Percentiles rank a stretch among this genome's conserved stretches.
These are phyloP conservation scores for Drosophila mauritiana DNA, from an alignment of 1,140 invertebrate species.

Conservation along the genomic window DNA sequence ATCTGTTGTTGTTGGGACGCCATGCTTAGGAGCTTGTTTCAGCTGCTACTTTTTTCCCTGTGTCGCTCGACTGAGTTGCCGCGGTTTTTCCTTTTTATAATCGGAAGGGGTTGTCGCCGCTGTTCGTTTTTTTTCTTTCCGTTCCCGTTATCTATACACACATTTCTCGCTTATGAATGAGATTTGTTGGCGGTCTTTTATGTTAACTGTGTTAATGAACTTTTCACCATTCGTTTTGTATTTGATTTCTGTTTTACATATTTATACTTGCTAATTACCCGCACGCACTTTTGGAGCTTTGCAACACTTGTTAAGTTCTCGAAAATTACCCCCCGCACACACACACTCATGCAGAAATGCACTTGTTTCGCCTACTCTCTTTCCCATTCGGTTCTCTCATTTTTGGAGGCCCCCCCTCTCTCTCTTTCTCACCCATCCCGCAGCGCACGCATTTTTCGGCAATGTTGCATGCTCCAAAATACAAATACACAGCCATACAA, in stretches of 20 bases:
- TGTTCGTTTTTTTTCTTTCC: constrained; percentile 33
- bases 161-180: constrained; percentile 73
- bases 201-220: constrained; percentile 71
- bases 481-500: constrained; percentile 38
- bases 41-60: constrained; percentile 62
- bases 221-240: constrained; percentile 31
- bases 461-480: constrained; percentile 78
- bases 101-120: constrained; percentile 61
- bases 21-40: constrained; percentile 76
- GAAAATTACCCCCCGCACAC: constrained; percentile 42
- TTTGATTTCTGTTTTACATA: background rate
- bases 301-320: constrained; percentile 56
- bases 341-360: constrained; percentile 30
- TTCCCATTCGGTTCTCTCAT: constrained; percentile 15
- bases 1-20: constrained; percentile 66
- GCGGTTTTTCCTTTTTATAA: constrained; percentile 44
- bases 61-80: constrained; percentile 68
- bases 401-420: background rate
- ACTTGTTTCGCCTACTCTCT: constrained; percentile 58
- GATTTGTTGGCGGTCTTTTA: constrained; percentile 43
- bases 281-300: constrained; percentile 37
- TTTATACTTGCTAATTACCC: constrained; percentile 48
- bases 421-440: constrained; percentile 24
- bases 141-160: constrained; percentile 73
- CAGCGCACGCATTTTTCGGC: constrained; percentile 62